These are phyloP conservation scores for Adelphocoris suturalis DNA, from an alignment of 2,888 invertebrate genomes.

Conservation along the genomic window DNA sequence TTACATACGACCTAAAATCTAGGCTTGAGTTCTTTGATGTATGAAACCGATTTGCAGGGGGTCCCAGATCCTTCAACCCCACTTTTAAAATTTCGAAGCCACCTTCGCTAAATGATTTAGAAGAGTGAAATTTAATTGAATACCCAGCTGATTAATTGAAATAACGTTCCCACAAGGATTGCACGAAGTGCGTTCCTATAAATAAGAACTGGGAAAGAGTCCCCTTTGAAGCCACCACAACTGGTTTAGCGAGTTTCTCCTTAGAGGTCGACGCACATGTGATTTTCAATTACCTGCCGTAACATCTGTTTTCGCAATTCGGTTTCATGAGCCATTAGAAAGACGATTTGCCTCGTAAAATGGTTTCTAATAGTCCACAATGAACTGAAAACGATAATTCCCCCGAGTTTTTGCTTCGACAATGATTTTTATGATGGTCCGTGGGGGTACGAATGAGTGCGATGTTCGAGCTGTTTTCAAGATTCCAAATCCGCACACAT, in stretches of 20 bases:
- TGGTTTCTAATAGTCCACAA: neutral
- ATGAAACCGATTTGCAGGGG: too few species aligned
- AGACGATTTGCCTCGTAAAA: neutral
- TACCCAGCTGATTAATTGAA: neutral
- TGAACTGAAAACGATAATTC: too few species aligned
- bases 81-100: too few species aligned
- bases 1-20: too few species aligned
- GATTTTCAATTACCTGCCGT: neutral
- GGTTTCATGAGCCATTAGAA: neutral
- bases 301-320: slow-evolving; percentile 34
- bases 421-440: too few species aligned
- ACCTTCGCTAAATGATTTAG: neutral
- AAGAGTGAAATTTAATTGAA: neutral
- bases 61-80: too few species aligned
- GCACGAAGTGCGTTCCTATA: neutral
- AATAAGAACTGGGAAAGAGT: neutral
- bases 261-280: neutral
- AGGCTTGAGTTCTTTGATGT: too few species aligned
- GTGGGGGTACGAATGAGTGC: too few species aligned
- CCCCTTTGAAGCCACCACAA: neutral
- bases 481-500: too few species aligned
- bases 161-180: neutral
- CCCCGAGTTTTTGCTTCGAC: too few species aligned
- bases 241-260: slow-evolving; percentile 18
- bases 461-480: too few species aligned